Percentiles rank a stretch among this genome's conserved stretches.
Conservation (phyloP, 2,797 vertebrate species). For the Falco cherrug region DNA sequence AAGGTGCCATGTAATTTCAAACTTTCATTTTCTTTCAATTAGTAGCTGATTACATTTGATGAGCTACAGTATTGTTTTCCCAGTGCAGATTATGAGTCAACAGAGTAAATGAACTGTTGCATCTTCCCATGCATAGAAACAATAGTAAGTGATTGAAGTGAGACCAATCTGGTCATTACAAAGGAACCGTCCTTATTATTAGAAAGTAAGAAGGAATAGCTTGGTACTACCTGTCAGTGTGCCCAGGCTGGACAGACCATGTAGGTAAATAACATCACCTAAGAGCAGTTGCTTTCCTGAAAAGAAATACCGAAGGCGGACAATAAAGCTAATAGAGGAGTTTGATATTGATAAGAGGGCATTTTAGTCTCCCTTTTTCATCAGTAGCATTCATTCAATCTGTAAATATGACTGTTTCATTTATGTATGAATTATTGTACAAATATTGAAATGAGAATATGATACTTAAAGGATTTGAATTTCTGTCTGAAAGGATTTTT, state of each 20-base stretch:
- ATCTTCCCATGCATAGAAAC: constrained; percentile 67
- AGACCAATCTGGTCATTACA: constrained; percentile 65
- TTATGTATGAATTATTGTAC: background rate
- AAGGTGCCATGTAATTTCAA: constrained; percentile 73
- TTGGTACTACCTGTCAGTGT: background rate
- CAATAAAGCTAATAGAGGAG: background rate
- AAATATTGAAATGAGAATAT: background rate
- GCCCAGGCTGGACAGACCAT: background rate
- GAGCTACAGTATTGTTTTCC: constrained; percentile 74
- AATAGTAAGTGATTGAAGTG: constrained; percentile 74
- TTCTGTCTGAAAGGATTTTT: background rate
- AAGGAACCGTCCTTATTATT: constrained; percentile 61
- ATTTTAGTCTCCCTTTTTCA: background rate
- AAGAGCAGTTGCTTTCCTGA: background rate
- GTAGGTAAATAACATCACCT: background rate
- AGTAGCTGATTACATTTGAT: constrained; percentile 74
- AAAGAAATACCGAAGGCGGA: background rate
- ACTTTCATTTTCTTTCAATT: constrained; percentile 76
- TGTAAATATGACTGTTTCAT: background rate
- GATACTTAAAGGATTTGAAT: background rate
- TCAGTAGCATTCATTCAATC: background rate
- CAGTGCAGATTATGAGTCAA: constrained; percentile 70
- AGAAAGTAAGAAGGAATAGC: constrained; percentile 54
- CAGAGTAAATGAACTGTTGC: constrained; percentile 71
- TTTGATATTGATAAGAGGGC: background rate